phyloP scores from a whole-genome alignment of 2,113 vertebrate species.

The Apaloderma vittatum region DNA sequence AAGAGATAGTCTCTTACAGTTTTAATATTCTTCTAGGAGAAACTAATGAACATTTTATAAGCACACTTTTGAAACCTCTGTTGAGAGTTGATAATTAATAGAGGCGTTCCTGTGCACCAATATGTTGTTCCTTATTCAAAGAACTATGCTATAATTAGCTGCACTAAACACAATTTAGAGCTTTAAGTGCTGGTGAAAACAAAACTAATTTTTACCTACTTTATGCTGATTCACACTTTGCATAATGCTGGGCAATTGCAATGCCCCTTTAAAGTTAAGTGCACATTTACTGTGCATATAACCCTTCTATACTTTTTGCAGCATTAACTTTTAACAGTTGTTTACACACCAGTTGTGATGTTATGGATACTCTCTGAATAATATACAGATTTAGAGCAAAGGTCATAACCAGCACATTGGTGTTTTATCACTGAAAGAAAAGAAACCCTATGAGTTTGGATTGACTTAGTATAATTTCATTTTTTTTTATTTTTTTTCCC shows the following conservation, averaged over 20 bases:
- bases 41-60: not conserved
- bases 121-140: conserved; percentile 1
- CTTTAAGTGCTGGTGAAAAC: conserved; percentile 46
- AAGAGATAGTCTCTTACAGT: not conserved
- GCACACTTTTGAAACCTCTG: not conserved
- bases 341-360: not conserved
- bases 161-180: conserved; percentile 3
- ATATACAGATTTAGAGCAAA: not conserved
- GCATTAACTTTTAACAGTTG: not conserved
- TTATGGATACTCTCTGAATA: not conserved
- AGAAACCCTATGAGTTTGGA: not conserved
- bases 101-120: not conserved
- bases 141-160: conserved; percentile 6
- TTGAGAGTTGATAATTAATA: conserved; percentile 4
- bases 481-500: not conserved
- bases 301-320: not conserved
- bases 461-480: not conserved
- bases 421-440: not conserved
- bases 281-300: not conserved
- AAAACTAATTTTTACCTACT: conserved; percentile 27
- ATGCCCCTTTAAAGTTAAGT: not conserved
- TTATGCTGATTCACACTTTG: conserved; percentile 9
- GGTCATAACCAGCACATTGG: not conserved
- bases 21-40: not conserved
- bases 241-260: not conserved